Evolutionary conservation across 2,888 invertebrate species (phyloP).

Genomic region (Rhagonycha lutea): DNA sequence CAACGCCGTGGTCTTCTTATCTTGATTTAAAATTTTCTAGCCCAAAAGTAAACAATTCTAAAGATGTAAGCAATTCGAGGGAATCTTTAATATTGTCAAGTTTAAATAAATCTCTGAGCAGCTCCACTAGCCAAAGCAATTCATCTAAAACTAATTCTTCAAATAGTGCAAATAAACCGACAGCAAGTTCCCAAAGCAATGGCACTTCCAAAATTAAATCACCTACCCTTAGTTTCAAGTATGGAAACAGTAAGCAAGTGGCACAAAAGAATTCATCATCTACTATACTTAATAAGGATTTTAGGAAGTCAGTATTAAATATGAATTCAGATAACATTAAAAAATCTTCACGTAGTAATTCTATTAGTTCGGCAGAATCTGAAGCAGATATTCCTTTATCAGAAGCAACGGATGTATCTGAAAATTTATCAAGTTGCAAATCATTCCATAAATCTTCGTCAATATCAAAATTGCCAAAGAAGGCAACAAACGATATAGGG

Average conservation of each 20-base stretch:
- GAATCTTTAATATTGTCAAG: constrained; percentile 32
- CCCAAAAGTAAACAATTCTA: constrained; percentile 34
- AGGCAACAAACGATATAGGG: constrained; percentile 32
- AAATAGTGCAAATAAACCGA: not conserved
- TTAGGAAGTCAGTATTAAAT: constrained; percentile 74
- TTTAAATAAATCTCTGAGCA: constrained; percentile 4
- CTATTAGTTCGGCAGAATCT: constrained; percentile 56
- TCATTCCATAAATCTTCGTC: constrained; percentile 43
- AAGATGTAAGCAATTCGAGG: constrained; percentile 43
- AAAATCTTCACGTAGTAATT: constrained; percentile 55
- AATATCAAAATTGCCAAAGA: constrained; percentile 47
- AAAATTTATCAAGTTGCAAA: constrained; percentile 47
- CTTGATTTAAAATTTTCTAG: constrained; percentile 58
- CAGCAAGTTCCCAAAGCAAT: not conserved
- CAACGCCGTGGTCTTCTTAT: constrained; percentile 69
- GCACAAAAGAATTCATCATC: constrained; percentile 58
- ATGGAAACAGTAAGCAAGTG: constrained; percentile 43
- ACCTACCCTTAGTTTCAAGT: constrained; percentile 38
- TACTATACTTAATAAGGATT: constrained; percentile 69
- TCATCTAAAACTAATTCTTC: not conserved
- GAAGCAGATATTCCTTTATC: constrained; percentile 56
- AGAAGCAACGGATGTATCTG: constrained; percentile 53
- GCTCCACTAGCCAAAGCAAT: not conserved
- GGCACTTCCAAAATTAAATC: constrained; percentile 17
- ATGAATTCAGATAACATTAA: constrained; percentile 58